Base-by-base conservation (phyloP, 2,888 invertebrate species). In the Athalia rosae region DNA sequence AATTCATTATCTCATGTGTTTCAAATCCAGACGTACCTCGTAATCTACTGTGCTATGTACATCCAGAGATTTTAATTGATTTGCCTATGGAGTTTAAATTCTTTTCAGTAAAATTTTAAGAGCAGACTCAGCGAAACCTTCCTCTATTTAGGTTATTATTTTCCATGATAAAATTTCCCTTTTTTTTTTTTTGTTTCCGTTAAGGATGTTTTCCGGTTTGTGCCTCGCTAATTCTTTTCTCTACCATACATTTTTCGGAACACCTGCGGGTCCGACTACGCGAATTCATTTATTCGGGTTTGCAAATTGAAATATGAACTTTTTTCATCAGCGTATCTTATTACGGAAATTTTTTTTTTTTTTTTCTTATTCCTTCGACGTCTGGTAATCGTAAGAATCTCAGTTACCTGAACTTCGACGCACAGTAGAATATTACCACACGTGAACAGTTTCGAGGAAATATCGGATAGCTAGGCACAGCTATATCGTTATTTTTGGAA, bases 261-360 rank as follows among this genome's bases (percentile, higher is more conserved):
- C 11, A 67, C 11, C 53, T 15, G 41, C 67, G 13, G 41, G 9
- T 28, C 67, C 28, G 28, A 53, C 50, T 41, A 41, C n/a, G 48
- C 11, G 53, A 53, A 67, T 53, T 6, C 48, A 67, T 67, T 67
- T 53, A 13, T 50, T 48, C 6, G 28, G 28, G 28, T 28, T 50
- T 11, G 50, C 53, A 9, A 50, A 53, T 67, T 67, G 67, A 63
- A 63, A 63, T 63, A 63, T 13, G 63, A 11, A 48, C 15, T 67
- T 67, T 53, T 67, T 41, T 41, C 41, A 67, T 53, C 41, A 7
- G n/a, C 28, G 28, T 41, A 45, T 6, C 41, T 48, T 67, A 67
- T 53, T 28, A 67, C n/a, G 7, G n/a, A 66, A 53, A 28, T 28
- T 28, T 28, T 28, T 28, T 28, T 28, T 28, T 28, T 28, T 28